Conservation (phyloP, 2,888 invertebrate species). For the Scaptomyza polygonia region DNA sequence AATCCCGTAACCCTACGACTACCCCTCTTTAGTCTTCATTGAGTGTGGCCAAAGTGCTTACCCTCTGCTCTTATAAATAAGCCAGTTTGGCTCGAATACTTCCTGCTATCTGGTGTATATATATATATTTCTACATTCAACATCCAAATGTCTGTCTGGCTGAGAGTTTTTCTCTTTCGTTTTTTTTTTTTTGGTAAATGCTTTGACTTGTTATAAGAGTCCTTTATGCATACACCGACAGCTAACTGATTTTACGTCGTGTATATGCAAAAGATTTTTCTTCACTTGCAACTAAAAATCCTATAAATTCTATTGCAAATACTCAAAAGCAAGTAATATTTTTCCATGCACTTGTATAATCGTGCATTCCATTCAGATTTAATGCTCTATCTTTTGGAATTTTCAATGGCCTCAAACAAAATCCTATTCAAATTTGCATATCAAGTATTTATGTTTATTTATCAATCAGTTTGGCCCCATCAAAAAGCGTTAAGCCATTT, state of each 20-base stretch:
- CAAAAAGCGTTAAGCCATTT: conserved; percentile 4
- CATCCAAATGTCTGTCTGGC: conserved; percentile 30
- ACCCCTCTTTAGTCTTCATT: conserved; percentile 9
- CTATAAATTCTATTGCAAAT: conserved; percentile 34
- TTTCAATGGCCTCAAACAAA: not conserved
- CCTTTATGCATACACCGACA: conserved; percentile 59
- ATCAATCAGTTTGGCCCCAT: not conserved
- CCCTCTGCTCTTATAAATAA: conserved; percentile 63
- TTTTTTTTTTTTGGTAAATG: conserved; percentile 37
- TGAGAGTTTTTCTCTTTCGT: conserved; percentile 14
- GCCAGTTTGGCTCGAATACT: conserved; percentile 62
- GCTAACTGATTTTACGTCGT: conserved; percentile 54
- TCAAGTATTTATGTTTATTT: not conserved
- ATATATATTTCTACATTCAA: conserved; percentile 27
- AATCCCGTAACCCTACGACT: no score
- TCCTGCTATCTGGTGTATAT: conserved; percentile 22
- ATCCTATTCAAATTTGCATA: not conserved
- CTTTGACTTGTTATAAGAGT: conserved; percentile 50
- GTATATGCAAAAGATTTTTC: conserved; percentile 12
- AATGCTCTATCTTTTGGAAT: conserved; percentile 7
- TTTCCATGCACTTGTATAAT: conserved; percentile 20
- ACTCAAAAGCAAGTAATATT: conserved; percentile 8
- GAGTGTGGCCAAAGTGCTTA: conserved; percentile 70
- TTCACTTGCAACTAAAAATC: conserved; percentile 48
- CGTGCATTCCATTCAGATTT: conserved; percentile 6